phyloP scores from a whole-genome alignment of 2,113 vertebrate species.

The Siphamia tubifer region DNA sequence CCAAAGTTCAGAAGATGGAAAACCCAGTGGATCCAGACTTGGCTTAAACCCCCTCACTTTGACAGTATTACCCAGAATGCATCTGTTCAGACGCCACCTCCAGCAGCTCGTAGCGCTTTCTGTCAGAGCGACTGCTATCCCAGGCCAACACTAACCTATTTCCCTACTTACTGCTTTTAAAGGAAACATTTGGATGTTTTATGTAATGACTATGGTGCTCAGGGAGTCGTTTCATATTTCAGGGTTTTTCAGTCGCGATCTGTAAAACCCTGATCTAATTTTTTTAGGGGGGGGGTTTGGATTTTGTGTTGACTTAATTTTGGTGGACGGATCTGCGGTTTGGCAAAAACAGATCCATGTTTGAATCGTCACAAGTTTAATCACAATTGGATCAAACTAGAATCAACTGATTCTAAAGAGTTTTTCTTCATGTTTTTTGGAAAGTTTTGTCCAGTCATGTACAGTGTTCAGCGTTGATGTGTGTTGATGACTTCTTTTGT shows the following conservation, averaged over 20 bases:
- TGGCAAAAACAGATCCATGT: neutral
- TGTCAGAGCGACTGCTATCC: neutral
- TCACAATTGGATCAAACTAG: neutral
- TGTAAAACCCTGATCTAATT: neutral
- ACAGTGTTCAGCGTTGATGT: neutral
- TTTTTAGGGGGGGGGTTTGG: neutral
- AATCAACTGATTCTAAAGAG: neutral
- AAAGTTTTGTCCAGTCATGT: neutral
- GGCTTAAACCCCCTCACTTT: neutral
- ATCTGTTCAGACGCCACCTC: neutral
- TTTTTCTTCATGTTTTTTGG: neutral
- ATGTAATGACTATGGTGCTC: slow-evolving; percentile 1
- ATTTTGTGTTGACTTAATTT: neutral
- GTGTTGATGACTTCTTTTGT: neutral
- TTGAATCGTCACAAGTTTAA: neutral
- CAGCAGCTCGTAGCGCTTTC: neutral
- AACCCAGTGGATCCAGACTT: slow-evolving; percentile 62
- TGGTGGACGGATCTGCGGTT: neutral
- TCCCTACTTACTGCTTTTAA: neutral
- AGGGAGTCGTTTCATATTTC: slow-evolving; percentile 5
- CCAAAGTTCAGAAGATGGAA: slow-evolving; percentile 80
- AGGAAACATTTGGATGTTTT: neutral
- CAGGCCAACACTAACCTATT: neutral
- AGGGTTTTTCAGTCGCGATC: neutral
- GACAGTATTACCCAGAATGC: neutral